Conservation (phyloP, 2,888 invertebrate species). For the Formica aserva region DNA sequence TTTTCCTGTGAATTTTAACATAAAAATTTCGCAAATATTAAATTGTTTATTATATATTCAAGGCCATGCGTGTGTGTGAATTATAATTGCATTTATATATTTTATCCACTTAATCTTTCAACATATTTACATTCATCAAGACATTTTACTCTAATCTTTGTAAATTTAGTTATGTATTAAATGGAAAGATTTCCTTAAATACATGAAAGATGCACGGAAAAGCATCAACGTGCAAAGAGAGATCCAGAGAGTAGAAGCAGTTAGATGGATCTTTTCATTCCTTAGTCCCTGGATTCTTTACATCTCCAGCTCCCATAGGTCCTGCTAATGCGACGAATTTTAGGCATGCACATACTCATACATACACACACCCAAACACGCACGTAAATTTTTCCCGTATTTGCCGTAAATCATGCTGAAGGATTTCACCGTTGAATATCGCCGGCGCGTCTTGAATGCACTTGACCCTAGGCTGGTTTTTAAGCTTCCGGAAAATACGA, state of each 20-base stretch:
- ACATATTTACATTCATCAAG: neutral
- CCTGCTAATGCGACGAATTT: constrained; percentile 14
- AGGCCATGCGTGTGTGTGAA: too few species aligned
- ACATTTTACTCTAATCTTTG: neutral
- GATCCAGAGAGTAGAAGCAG: neutral
- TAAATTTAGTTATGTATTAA: neutral
- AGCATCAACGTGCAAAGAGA: neutral
- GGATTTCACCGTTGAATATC: constrained; percentile 32
- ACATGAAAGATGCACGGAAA: neutral
- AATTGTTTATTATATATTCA: neutral
- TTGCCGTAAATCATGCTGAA: constrained; percentile 36
- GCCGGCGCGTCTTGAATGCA: constrained; percentile 7
- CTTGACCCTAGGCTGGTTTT: constrained; percentile 35
- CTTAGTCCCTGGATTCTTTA: constrained; percentile 14
- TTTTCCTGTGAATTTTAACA: neutral
- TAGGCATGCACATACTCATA: neutral
- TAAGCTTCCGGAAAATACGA: constrained; percentile 10
- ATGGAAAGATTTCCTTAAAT: neutral
- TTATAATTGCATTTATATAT: neutral
- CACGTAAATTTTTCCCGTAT: neutral
- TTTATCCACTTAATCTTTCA: neutral
- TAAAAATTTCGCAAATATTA: neutral
- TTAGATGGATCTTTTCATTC: constrained; percentile 15
- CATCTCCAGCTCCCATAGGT: constrained; percentile 10
- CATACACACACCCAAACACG: neutral